Conservation (phyloP, 2,888 invertebrate genomes). For the Drosophila mayaguana region DNA sequence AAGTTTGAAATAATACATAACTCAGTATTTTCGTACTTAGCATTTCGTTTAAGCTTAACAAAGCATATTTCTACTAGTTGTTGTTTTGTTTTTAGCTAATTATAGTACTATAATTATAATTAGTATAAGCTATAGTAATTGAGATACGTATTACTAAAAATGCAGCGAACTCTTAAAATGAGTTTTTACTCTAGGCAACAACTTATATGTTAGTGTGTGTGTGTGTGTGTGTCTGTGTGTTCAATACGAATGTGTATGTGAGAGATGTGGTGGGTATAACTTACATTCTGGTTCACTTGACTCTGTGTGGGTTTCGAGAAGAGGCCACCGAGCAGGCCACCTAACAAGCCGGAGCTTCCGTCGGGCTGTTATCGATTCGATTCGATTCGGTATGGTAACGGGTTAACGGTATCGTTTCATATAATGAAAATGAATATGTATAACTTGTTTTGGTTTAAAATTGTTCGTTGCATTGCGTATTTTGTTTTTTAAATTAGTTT, state of each 20-base stretch:
- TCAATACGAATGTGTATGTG: slow-evolving; percentile 59
- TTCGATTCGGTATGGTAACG: slow-evolving; percentile 56
- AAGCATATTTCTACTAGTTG: slow-evolving; percentile 36
- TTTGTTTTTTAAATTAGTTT: slow-evolving; percentile 4
- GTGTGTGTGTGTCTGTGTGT: slow-evolving; percentile 26
- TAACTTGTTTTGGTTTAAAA: slow-evolving; percentile 79
- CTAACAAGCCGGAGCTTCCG: slow-evolving; percentile 84
- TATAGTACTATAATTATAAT: slow-evolving; percentile 12
- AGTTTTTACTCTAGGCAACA: slow-evolving; percentile 54
- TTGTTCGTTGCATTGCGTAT: slow-evolving; percentile 73
- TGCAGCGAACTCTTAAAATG: slow-evolving; percentile 62
- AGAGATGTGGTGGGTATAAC: slow-evolving; percentile 80
- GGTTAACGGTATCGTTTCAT: slow-evolving; percentile 71
- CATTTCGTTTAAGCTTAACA: slow-evolving; percentile 39
- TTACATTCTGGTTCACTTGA: slow-evolving; percentile 84
- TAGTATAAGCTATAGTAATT: slow-evolving; percentile 18
- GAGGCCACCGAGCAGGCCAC: slow-evolving; percentile 85
- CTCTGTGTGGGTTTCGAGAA: slow-evolving; percentile 84
- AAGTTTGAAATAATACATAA: slow-evolving; percentile 18
- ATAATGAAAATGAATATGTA: slow-evolving; percentile 80
- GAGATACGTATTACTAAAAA: slow-evolving; percentile 44
- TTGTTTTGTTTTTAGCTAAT: slow-evolving; percentile 2
- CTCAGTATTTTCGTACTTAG: slow-evolving; percentile 26
- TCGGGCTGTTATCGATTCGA: slow-evolving; percentile 79
- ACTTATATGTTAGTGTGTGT: slow-evolving; percentile 49